Conservation (phyloP, 2,888 invertebrate genomes). For the Lasius platythorax region DNA sequence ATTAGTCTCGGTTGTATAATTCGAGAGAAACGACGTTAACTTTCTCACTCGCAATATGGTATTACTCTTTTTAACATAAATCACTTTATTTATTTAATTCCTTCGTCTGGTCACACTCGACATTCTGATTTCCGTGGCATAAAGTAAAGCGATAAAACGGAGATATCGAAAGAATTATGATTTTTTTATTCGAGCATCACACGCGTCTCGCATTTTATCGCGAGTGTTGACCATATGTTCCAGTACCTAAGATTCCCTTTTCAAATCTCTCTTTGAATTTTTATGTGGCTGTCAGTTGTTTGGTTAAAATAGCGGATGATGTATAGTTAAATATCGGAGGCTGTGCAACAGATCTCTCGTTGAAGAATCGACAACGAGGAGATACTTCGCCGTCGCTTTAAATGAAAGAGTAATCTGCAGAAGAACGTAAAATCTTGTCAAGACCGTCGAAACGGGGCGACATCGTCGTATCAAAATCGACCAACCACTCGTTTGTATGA, state of each 20-base stretch:
- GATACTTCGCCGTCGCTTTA: conserved; percentile 18
- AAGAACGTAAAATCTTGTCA: conserved; percentile 38
- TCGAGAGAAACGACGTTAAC: not conserved
- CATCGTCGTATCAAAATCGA: conserved; percentile 26
- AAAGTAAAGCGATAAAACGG: not conserved
- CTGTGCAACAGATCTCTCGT: not conserved
- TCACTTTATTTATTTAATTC: conserved; percentile 10
- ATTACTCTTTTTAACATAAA: not conserved
- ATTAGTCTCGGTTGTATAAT: conserved; percentile 9
- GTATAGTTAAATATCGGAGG: not conserved
- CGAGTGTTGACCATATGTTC: conserved; percentile 51
- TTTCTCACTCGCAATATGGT: not conserved
- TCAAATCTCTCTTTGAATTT: not conserved
- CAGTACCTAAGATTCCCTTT: conserved; percentile 20
- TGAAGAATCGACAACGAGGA: conserved; percentile 22
- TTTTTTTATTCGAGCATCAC: conserved; percentile 65
- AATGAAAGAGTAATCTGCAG: conserved; percentile 2
- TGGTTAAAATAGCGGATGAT: not conserved
- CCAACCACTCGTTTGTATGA: conserved; percentile 20
- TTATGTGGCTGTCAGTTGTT: not conserved
- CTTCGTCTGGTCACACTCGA: conserved; percentile 1
- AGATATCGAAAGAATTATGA: not conserved
- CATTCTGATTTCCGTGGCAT: not conserved
- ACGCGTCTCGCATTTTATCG: conserved; percentile 63
- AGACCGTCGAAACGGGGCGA: conserved; percentile 11